A percentile compares a stretch with the other conserved stretches of the same genome.
These are phyloP conservation scores for Brachionus asplanchnoidis DNA, from an alignment of 1,140 invertebrate genomes.

Conservation along the genomic window DNA sequence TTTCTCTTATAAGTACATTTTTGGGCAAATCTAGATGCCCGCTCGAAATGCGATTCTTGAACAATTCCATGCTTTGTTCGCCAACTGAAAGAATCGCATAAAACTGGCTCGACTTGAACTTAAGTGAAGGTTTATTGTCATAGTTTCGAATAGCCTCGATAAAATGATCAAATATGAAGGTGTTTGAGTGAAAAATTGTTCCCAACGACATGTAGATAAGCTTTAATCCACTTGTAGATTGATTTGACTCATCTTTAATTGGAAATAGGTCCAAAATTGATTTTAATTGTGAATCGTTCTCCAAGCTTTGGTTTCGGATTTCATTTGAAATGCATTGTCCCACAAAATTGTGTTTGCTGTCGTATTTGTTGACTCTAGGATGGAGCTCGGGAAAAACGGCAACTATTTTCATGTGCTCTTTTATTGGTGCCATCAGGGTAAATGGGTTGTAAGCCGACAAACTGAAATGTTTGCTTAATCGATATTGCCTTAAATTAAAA, in stretches of 20 bases:
- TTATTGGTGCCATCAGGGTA: neutral
- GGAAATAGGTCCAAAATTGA: neutral
- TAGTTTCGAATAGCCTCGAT: neutral
- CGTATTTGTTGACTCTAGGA: neutral
- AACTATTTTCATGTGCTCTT: conserved; percentile 6
- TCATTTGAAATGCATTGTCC: neutral
- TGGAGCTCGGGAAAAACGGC: neutral
- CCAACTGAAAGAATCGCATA: neutral
- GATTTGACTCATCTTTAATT: neutral
- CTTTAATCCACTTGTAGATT: neutral
- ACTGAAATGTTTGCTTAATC: neutral
- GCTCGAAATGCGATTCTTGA: neutral
- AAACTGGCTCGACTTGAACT: conserved; percentile 1
- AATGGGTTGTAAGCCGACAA: neutral
- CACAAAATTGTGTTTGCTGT: neutral
- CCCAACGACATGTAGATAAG: neutral
- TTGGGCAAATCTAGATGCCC: neutral
- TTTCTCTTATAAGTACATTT: neutral
- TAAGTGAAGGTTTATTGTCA: neutral
- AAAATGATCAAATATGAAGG: neutral
- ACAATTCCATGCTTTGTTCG: neutral
- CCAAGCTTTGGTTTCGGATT: neutral
- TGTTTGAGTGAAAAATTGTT: neutral
- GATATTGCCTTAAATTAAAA: neutral
- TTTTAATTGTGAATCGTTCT: neutral